Base-by-base conservation (phyloP, 2,888 invertebrate species). In the Perizoma affinitatum region DNA sequence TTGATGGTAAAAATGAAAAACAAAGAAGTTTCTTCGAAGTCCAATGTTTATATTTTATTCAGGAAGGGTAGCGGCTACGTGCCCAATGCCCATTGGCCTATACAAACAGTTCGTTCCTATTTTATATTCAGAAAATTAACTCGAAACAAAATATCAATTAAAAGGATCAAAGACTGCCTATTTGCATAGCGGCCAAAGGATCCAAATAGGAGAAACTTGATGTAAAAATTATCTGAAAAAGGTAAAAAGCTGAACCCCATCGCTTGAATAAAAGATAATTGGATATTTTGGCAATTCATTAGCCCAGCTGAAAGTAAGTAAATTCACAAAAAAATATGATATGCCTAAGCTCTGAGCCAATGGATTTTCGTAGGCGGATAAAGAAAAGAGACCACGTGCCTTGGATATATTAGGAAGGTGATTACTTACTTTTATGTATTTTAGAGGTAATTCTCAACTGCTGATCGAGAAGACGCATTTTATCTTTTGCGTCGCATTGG, bases 111-210 rank as follows among this genome's bases (percentile, higher is more conserved):
- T 6, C 43, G 50, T 64, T 6, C 38, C 38, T 64, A 58, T 66
- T 70, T 70, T 58, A 69, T 59, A 62, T 71, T 71, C 60, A 61
- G 63, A 33, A 74, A 75, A 70, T 76, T 73, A 73, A 72, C 70
- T 71, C 62, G 63, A 74, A 77, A 75, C 71, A 72, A 71, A 80
- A 80, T 76, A 78, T 76, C 77, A 83, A 82, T 83, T 80, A 80
- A 70, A 76, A 74, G 72, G 79, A 82, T 83, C 82, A 83, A 82
- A 83, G 78, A 69, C 70, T 68, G 73, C 61, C 50, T 70, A 70
- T 76, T 77, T 71, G 70, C 66, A 71, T 67, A 79, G 73, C 68
- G 69, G 73, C 66, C 65, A 75, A 81, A 69, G 78, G 80, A 78
- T 76, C 65, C 68, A 72, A 75, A 73, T 76, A 74, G 74, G 66